phyloP scores from a whole-genome alignment of 2,113 vertebrate species.

The Tonatia bakeri region DNA sequence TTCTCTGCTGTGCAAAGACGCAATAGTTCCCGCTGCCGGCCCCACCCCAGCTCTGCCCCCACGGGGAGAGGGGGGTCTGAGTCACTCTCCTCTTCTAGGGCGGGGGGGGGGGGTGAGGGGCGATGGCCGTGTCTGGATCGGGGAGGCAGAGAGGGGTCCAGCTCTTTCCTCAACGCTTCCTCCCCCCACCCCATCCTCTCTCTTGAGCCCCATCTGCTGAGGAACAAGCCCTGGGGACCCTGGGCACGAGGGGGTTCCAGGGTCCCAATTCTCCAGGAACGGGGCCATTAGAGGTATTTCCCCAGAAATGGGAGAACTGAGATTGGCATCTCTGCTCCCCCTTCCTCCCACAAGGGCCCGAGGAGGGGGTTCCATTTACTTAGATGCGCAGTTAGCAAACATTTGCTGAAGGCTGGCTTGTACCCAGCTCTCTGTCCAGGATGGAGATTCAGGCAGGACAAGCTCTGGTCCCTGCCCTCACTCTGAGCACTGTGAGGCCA shows the following conservation, averaged over 20 bases:
- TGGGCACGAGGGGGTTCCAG: not conserved
- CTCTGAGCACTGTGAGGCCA: rapidly evolving
- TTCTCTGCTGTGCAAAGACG: not conserved
- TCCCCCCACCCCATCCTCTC: not conserved
- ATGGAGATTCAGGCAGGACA: not conserved
- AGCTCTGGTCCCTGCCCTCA: not conserved
- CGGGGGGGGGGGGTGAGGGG: not conserved
- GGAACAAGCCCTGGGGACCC: not conserved
- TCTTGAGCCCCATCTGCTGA: not conserved
- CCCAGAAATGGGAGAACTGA: not conserved
- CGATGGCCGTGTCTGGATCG: not conserved
- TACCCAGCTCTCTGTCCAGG: rapidly evolving
- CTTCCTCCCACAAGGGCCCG: too few species aligned
- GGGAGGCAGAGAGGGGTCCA: not conserved
- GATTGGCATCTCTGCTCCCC: not conserved
- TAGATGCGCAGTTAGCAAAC: not conserved
- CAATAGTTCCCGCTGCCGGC: not conserved
- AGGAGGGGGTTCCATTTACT: not conserved
- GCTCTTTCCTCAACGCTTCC: not conserved
- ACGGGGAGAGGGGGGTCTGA: not conserved
- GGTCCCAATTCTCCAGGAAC: not conserved
- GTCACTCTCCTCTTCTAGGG: not conserved
- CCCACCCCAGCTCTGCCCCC: not conserved
- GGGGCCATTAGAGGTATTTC: not conserved
- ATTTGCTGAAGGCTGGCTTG: rapidly evolving